Conservation (phyloP, 2,888 invertebrate genomes). For the Ophonus ardosiacus region DNA sequence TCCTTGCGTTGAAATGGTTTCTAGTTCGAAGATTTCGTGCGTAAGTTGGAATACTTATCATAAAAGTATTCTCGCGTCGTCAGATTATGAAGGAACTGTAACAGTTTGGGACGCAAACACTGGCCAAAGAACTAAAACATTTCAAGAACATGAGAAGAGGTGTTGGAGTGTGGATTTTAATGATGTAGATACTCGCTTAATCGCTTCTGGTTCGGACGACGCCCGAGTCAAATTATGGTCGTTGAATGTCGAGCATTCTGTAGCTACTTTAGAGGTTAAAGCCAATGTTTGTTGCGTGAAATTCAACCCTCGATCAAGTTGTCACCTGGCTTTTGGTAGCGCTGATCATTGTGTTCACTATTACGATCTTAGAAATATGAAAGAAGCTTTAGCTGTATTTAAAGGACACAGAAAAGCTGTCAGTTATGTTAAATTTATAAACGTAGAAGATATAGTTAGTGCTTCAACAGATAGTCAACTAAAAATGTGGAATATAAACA, state of each 20-base stretch:
- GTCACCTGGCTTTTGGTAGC: constrained; percentile 95
- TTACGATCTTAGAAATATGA: constrained; percentile 92
- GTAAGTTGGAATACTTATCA: constrained; percentile 96
- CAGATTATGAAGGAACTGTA: constrained; percentile 96
- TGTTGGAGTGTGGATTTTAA: constrained; percentile 98
- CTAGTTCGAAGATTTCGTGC: constrained; percentile 95
- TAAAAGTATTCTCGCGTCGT: constrained; percentile 90
- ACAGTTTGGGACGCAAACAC: constrained; percentile 94
- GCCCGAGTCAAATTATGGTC: constrained; percentile 96
- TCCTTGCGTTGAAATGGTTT: constrained; percentile 93
- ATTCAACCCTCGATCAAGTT: constrained; percentile 90
- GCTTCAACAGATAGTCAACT: constrained; percentile 95
- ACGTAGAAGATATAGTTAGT: constrained; percentile 90
- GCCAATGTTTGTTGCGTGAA: constrained; percentile 98
- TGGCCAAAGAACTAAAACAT: constrained; percentile 85
- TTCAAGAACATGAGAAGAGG: constrained; percentile 94
- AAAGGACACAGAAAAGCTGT: constrained; percentile 95
- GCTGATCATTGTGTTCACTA: constrained; percentile 98
- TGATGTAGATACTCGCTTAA: constrained; percentile 90
- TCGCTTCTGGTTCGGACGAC: constrained; percentile 96
- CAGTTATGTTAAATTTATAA: constrained; percentile 94
- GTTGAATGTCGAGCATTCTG: constrained; percentile 90
- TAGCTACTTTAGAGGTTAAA: constrained; percentile 93
- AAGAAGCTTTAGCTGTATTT: constrained; percentile 88
- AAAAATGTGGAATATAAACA: constrained; percentile 92